A percentile compares a stretch with the other conserved stretches of the same genome.
Evolutionary conservation across 1,140 invertebrate species (phyloP).

Genomic region (Nasonia giraulti): DNA sequence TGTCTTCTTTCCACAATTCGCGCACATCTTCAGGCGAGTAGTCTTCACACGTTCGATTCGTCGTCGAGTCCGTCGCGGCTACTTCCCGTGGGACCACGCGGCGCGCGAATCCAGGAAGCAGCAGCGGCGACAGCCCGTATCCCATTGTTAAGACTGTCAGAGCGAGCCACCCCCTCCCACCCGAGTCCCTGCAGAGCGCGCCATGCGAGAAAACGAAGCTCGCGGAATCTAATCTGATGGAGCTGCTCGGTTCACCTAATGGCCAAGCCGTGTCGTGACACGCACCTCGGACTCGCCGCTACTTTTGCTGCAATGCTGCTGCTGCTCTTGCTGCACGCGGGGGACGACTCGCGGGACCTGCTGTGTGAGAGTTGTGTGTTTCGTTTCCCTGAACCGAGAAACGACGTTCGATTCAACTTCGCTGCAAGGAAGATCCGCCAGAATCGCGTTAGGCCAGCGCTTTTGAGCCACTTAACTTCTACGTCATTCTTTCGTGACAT

Average conservation of each 20-base stretch:
- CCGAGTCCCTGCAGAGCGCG: not conserved
- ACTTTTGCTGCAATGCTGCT: slow-evolving; percentile 4
- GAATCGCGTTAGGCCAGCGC: too few relatives aligned
- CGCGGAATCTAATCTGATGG: slow-evolving; percentile 71
- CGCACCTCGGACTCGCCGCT: slow-evolving; percentile 63
- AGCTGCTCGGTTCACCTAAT: slow-evolving; percentile 68
- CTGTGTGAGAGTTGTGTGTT: slow-evolving; percentile 52
- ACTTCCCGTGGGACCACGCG: slow-evolving; percentile 19
- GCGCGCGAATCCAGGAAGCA: slow-evolving; percentile 34
- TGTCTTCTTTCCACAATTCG: too few relatives aligned
- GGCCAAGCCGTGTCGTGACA: slow-evolving; percentile 71
- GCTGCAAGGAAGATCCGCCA: too few relatives aligned
- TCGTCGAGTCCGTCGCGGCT: not conserved
- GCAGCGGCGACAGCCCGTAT: not conserved
- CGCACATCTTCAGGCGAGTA: too few relatives aligned
- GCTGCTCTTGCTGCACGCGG: not conserved
- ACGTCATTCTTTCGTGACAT: not conserved
- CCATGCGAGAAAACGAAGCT: slow-evolving; percentile 29
- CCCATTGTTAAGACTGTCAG: slow-evolving; percentile 35
- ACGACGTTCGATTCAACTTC: slow-evolving; percentile 31
- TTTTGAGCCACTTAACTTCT: too few relatives aligned
- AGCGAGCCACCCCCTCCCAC: not conserved
- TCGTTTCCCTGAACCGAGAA: slow-evolving; percentile 61
- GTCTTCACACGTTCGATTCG: not conserved
- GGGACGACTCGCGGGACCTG: slow-evolving; percentile 45